phyloP scores from a whole-genome alignment of 2,113 vertebrate genomes.

The Euleptes europaea region DNA sequence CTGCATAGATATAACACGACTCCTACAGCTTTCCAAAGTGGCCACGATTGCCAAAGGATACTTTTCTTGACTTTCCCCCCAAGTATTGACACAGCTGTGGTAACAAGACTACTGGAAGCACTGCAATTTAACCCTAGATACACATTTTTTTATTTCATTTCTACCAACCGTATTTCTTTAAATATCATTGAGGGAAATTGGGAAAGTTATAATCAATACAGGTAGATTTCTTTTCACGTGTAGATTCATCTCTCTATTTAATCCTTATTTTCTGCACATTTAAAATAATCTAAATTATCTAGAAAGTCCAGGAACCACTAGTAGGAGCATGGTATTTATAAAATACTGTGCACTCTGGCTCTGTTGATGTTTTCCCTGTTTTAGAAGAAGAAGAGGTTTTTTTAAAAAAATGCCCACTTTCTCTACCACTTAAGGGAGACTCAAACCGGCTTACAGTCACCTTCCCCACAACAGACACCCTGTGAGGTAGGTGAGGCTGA shows the following conservation, averaged over 20 bases:
- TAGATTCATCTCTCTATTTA: not conserved
- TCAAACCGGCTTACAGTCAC: too few relatives aligned
- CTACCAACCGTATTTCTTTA: not conserved
- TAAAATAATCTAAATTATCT: conserved; percentile 1
- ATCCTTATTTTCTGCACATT: not conserved
- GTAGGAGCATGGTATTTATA: not conserved
- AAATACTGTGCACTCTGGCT: not conserved
- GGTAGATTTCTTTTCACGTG: not conserved
- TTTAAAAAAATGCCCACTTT: too few relatives aligned
- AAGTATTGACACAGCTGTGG: conserved; percentile 33
- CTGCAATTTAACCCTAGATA: conserved; percentile 12
- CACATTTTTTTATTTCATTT: not conserved
- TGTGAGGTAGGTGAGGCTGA: too few relatives aligned
- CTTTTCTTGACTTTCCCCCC: not conserved
- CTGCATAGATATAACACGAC: conserved; percentile 8
- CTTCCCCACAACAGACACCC: too few relatives aligned
- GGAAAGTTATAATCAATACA: conserved; percentile 18
- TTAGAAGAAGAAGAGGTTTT: too few relatives aligned
- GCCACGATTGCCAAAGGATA: conserved; percentile 8
- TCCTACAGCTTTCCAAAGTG: conserved; percentile 2
- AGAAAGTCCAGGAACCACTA: not conserved
- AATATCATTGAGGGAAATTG: not conserved
- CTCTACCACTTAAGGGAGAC: too few relatives aligned
- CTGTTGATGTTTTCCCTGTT: not conserved
- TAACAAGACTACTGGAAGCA: conserved; percentile 13